Base-by-base conservation (phyloP, 2,888 invertebrate genomes). In the Pristionchus mayeri region DNA sequence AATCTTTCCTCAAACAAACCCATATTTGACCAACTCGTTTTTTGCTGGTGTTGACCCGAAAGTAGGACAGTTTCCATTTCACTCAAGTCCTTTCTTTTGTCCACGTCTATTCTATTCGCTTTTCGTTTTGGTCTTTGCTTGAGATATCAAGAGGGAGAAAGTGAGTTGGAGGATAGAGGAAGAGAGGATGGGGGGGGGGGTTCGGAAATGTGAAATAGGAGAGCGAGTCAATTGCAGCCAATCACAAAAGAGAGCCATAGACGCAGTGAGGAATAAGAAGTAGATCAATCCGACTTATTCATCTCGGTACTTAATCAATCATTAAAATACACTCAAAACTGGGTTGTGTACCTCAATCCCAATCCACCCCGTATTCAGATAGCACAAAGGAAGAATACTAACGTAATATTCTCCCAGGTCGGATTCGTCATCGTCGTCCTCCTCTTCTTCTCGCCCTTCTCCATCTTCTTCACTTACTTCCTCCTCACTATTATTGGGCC, bases 401-500 rank as follows among this genome's bases (percentile, higher is more conserved):
- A 76, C 76, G 27, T 60, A 60, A 76, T 76, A 76, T 76, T 76
- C 76, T 76, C 76, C 76, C 1, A 76, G 76, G 48, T 76, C 76
- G 48, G 76, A 76, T 48, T 76, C 76, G 48, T 76, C 37, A 71
- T 71, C 76, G 24, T 76, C 76, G 24, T 76, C 76, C 1, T 76
- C 76, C 24, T 76, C 76, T 27, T 48, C 48, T 7, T 76, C 48
- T 21, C 18, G 9, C 18, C 30, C 48, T 27, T 76, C 48, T 48
- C 48, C 76, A 48, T 27, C 76, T 30, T 24, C 48, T 24, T 76
- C 76, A 18, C 24, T 48, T 24, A 48, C 76, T 48, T 76, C 76
- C 44, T n/a, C 13, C 37, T n/a, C 40, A 40, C 50, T 48, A 44
- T 27, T 76, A 7, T n/a, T 63, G 30, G 11, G n/a, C 44, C 37